A percentile compares a stretch with the other conserved stretches of the same genome.
Conservation (phyloP, 2,888 invertebrate species). For the Dryomyza anilis region DNA sequence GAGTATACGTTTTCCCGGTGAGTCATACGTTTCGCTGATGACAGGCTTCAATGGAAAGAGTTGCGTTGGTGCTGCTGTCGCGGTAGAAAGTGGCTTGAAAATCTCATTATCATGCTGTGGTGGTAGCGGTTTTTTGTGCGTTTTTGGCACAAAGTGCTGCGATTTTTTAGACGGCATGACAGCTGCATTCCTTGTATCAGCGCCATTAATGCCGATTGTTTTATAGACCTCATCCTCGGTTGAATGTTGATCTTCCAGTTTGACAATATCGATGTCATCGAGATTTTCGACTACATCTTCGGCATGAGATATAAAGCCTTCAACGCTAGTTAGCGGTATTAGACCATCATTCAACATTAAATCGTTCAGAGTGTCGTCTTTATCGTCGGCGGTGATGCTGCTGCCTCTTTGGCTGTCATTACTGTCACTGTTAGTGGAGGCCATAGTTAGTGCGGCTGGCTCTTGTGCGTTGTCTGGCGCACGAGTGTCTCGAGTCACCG, state of each 20-base stretch:
- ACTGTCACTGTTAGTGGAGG: neutral
- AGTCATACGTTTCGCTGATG: slow-evolving; percentile 45
- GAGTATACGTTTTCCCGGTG: slow-evolving; percentile 68
- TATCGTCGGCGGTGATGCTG: slow-evolving; percentile 2
- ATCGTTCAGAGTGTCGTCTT: slow-evolving; percentile 46
- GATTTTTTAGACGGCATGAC: slow-evolving; percentile 2
- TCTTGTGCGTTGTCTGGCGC: neutral
- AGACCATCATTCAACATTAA: slow-evolving; percentile 56
- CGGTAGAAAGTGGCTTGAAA: no score
- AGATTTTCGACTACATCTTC: neutral
- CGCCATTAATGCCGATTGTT: slow-evolving; percentile 36
- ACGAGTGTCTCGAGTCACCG: neutral
- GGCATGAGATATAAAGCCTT: slow-evolving; percentile 15
- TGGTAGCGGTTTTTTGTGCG: neutral
- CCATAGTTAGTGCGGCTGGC: neutral
- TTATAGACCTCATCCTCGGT: slow-evolving; percentile 55
- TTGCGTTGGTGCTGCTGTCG: no score
- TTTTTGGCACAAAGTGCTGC: neutral
- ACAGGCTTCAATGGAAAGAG: slow-evolving; percentile 42
- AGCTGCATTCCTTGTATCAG: neutral
- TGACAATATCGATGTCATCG: slow-evolving; percentile 55
- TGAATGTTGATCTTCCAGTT: slow-evolving; percentile 45
- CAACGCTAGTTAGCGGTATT: slow-evolving; percentile 35
- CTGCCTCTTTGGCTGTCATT: neutral
- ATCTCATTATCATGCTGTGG: slow-evolving; percentile 26